Base-by-base conservation (phyloP, 2,888 invertebrate species). In the Sturmia bella region DNA sequence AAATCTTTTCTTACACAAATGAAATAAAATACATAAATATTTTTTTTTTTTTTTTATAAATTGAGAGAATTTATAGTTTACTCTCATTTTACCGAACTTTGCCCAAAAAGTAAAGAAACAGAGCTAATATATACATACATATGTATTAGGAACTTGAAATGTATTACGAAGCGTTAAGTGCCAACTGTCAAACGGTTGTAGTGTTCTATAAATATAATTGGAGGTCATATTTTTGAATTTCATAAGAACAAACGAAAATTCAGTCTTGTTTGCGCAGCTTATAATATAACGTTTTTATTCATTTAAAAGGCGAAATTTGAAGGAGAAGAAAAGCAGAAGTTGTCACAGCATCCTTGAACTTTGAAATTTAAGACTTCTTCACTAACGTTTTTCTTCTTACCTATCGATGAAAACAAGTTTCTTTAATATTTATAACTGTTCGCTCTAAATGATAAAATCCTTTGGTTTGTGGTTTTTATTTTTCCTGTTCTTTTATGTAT, bases 281-380 rank as follows among this genome's bases (percentile, higher is more conserved):
- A 72, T 32, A 72, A 45, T 15, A 37, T 7, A n/a, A n/a, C n/a
- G n/a, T n/a, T n/a, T n/a, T n/a, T n/a, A n/a, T 69, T 61, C 5
- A 24, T 43, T 3, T 11, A 17, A 56, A n/a, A 43, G n/a, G n/a
- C n/a, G 27, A 32, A n/a, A 37, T 21, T 54, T 54, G 17, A 66
- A 74, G 56, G 59, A 66, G 52, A 57, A 27, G n/a, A 39, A n/a
- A 52, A 17, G 48, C 39, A 54, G 41, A 27, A 32, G 52, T 61
- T 69, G 32, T 56, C 54, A 72, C 9, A 48, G 72, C 72, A 61
- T 56, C 70, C 75, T 80, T 76, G 80, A 72, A 64, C 76, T 64
- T 19, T 45, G 11, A 63, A 56, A 32, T 61, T 72, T 59, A 48
- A 6, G 17, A 21, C 54, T 15, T 54, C 37, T 13, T 7, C 52